These are phyloP conservation scores for Peromyscus leucopus DNA, from an alignment of 2,113 vertebrate species.

Conservation along the genomic window DNA sequence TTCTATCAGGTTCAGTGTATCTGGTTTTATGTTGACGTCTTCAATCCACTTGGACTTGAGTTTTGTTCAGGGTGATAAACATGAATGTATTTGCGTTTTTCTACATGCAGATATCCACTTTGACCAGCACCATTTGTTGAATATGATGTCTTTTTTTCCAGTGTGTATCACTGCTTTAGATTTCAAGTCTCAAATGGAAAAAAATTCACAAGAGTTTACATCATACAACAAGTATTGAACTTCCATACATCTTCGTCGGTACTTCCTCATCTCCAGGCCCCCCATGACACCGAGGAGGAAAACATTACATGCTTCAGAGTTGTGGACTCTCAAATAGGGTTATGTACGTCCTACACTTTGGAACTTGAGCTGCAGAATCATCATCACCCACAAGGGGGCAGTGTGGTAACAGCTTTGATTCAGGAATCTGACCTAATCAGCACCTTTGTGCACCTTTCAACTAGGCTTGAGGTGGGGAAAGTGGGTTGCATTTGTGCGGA, in stretches of 20 bases:
- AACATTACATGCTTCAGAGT: neutral
- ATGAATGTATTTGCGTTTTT: neutral
- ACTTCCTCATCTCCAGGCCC: neutral
- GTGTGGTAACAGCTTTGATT: constrained; percentile 55
- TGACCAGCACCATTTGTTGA: neutral
- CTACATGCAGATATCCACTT: neutral
- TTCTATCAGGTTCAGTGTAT: neutral
- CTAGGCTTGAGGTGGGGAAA: neutral
- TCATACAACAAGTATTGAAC: no score
- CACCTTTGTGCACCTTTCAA: neutral
- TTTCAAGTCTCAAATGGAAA: neutral
- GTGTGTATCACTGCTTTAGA: neutral
- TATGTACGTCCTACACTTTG: neutral
- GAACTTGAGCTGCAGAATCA: neutral
- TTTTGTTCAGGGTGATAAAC: neutral
- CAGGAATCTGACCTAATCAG: accelerated
- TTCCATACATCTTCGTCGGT: neutral
- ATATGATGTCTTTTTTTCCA: neutral
- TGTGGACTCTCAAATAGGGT: neutral
- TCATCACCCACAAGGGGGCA: constrained; percentile 68
- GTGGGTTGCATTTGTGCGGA: neutral
- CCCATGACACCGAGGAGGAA: neutral
- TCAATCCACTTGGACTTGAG: neutral
- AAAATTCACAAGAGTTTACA: neutral
- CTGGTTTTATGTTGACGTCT: neutral